phyloP scores from a whole-genome alignment of 2,113 vertebrate genomes.

The Sprattus sprattus region DNA sequence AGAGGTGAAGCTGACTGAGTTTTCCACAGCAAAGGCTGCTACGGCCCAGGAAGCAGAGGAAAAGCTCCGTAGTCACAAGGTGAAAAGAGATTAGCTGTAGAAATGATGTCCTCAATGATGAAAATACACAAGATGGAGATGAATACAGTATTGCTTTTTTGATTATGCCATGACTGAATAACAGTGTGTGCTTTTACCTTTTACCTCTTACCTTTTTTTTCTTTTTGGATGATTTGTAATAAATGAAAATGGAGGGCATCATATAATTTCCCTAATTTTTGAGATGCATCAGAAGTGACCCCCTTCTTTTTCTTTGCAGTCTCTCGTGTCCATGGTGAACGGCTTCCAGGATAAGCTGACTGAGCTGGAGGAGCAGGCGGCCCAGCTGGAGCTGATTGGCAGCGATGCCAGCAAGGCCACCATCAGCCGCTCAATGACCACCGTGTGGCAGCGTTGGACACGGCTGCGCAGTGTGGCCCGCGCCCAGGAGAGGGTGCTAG shows the following conservation, averaged over 20 bases:
- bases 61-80: constrained; percentile 82
- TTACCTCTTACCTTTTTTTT: too few relatives aligned
- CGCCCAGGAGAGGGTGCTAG: constrained; percentile 87
- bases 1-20: constrained; percentile 81
- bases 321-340: constrained; percentile 72
- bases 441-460: constrained; percentile 86
- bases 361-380: constrained; percentile 76
- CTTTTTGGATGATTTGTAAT: background rate
- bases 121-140: background rate
- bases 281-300: background rate
- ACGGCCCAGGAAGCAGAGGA: constrained; percentile 80
- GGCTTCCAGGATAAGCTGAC: constrained; percentile 80
- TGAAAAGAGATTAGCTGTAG: constrained; percentile 41
- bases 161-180: too few relatives aligned
- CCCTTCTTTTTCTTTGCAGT: constrained; percentile 61
- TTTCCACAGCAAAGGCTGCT: constrained; percentile 80
- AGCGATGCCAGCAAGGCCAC: constrained; percentile 71
- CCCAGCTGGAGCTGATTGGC: constrained; percentile 72
- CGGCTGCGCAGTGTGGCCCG: constrained; percentile 78
- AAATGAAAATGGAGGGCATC: background rate
- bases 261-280: background rate
- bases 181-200: too few relatives aligned
- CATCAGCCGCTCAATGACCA: constrained; percentile 74
- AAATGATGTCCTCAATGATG: background rate
- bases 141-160: too few relatives aligned